Evolutionary conservation across 2,888 invertebrate genomes (phyloP).

Genomic region (Spicauda simplicius): DNA sequence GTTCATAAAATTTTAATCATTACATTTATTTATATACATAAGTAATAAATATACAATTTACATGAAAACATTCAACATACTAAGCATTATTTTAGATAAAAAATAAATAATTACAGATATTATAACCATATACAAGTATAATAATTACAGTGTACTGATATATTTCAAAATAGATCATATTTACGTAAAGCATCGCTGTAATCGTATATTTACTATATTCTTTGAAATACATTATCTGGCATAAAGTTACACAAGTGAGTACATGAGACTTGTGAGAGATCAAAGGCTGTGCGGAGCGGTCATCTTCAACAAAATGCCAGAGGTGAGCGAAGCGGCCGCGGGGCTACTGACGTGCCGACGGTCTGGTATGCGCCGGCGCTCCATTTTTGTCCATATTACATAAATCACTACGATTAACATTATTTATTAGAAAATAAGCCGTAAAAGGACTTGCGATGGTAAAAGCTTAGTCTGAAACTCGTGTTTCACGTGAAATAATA

Average conservation of each 20-base stretch:
- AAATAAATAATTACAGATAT: no score
- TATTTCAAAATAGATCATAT: no score
- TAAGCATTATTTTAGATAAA: no score
- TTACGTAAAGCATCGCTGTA: background rate
- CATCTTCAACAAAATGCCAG: conserved; percentile 74
- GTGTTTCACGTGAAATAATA: background rate
- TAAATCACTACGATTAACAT: conserved; percentile 35
- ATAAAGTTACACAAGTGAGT: conserved; percentile 70
- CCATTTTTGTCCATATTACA: conserved; percentile 42
- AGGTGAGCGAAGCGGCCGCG: conserved; percentile 57
- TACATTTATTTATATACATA: no score
- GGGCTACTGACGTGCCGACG: conserved; percentile 47
- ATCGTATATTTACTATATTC: conserved; percentile 1
- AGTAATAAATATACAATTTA: no score
- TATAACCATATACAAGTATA: no score
- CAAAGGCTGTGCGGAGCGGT: conserved; percentile 72
- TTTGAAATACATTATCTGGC: conserved; percentile 66
- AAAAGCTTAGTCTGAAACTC: background rate
- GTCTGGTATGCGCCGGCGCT: conserved; percentile 61
- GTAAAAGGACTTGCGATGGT: background rate
- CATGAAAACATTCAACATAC: no score
- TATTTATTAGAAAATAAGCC: conserved; percentile 21
- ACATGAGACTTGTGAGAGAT: conserved; percentile 58
- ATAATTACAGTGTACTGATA: no score
- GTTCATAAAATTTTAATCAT: no score